Conservation (phyloP, 1,140 invertebrate genomes). For the Coenobita brevimanus region DNA sequence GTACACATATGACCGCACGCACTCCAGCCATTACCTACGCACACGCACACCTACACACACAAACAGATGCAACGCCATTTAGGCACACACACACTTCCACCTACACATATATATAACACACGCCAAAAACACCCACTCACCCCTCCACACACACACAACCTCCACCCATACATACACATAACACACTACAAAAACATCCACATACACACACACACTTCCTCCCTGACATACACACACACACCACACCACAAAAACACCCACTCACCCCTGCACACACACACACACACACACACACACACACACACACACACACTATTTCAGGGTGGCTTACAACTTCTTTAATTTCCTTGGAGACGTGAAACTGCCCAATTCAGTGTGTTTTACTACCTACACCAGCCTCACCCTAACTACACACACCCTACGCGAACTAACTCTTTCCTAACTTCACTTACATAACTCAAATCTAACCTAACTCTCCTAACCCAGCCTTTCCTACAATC, state of each 20-base stretch:
- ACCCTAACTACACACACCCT: too few relatives aligned
- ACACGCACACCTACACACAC: too few relatives aligned
- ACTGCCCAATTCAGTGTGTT: not conserved
- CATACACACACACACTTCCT: not conserved
- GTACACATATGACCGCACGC: too few relatives aligned
- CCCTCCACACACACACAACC: not conserved
- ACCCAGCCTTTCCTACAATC: too few relatives aligned
- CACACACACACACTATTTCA: not conserved
- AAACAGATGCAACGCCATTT: too few relatives aligned
- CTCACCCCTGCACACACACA: not conserved
- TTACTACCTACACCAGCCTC: too few relatives aligned
- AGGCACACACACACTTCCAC: too few relatives aligned
- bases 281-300: slow-evolving; percentile 11
- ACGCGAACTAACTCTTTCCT: too few relatives aligned
- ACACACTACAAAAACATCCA: not conserved
- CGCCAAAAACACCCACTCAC: not conserved
- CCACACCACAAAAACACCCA: not conserved
- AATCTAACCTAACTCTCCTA: too few relatives aligned
- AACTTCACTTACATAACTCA: too few relatives aligned
- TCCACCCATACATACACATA: not conserved
- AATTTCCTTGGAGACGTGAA: not conserved
- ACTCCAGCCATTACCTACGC: too few relatives aligned
- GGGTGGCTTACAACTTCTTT: not conserved
- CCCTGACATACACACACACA: not conserved
- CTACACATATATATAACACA: too few relatives aligned